Percentiles rank a stretch among this genome's conserved stretches.
Evolutionary conservation across 2,888 invertebrate species (phyloP).

Genomic region (Synergus laeviventris): DNA sequence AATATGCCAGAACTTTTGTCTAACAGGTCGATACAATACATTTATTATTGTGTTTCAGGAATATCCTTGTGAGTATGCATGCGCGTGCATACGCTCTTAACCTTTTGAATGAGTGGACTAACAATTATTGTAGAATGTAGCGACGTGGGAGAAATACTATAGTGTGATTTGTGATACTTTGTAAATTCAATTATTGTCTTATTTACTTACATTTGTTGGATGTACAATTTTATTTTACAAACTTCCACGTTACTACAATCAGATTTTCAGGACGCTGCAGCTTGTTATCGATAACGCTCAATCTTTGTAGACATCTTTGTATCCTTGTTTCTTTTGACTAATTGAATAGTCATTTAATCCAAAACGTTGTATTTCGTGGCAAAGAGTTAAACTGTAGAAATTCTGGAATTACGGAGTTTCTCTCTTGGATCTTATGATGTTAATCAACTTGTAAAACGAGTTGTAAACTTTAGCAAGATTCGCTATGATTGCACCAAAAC

Average conservation of each 20-base stretch:
- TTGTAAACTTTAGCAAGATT: background rate
- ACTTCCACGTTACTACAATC: conserved; percentile 1
- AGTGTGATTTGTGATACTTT: background rate
- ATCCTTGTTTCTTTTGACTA: conserved; percentile 3
- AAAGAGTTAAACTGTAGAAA: background rate
- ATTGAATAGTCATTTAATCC: background rate
- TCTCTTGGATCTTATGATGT: background rate
- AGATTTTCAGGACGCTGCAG: background rate
- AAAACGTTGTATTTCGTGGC: conserved; percentile 22
- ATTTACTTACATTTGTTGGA: background rate
- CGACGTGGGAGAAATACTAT: conserved; percentile 4
- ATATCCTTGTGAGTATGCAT: conserved; percentile 6
- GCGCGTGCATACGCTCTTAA: conserved; percentile 20
- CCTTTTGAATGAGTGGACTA: conserved; percentile 22
- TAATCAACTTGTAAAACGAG: background rate
- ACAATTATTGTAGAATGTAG: conserved; percentile 20
- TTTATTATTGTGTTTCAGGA: background rate
- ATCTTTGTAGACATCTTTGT: background rate
- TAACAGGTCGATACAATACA: background rate
- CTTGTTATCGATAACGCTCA: background rate
- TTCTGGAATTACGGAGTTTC: background rate
- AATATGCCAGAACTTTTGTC: background rate
- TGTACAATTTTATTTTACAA: background rate
- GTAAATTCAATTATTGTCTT: background rate
- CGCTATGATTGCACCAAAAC: background rate